phyloP scores from a whole-genome alignment of 1,140 invertebrate species.

The Muscidifurax raptorellus region DNA sequence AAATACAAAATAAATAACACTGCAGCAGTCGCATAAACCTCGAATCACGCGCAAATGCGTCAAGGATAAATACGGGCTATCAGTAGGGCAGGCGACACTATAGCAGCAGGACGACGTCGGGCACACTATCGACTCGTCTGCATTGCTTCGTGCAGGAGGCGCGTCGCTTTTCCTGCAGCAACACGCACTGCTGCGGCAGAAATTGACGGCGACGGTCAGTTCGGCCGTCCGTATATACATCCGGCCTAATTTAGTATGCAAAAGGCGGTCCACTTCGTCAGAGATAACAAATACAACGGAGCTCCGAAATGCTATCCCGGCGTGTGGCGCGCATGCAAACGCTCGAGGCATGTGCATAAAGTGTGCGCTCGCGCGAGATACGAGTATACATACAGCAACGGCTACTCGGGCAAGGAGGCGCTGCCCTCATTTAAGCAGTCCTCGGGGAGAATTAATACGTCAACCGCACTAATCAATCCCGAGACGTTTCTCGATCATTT shows the following conservation, averaged over 20 bases:
- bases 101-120: background rate
- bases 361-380: background rate
- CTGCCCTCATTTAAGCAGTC: background rate
- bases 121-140: background rate
- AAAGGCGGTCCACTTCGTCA: slow-evolving; percentile 21
- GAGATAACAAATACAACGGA: slow-evolving; percentile 29
- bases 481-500: background rate
- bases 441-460: no score
- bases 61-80: background rate
- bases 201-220: slow-evolving; percentile 6
- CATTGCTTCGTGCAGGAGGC: background rate
- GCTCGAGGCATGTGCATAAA: background rate
- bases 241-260: slow-evolving; percentile 19
- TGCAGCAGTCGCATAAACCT: no score
- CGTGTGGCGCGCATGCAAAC: background rate
- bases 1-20: no score
- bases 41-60: no score
- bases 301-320: background rate
- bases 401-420: background rate
- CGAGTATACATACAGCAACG: no score
- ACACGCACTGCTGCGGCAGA: slow-evolving; percentile 7
- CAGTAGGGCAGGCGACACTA: background rate
- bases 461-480: no score
- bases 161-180: background rate
- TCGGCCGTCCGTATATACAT: background rate